These are phyloP conservation scores for Coregonus sp. DNA, from an alignment of 2,797 vertebrate species.

Conservation along the genomic window DNA sequence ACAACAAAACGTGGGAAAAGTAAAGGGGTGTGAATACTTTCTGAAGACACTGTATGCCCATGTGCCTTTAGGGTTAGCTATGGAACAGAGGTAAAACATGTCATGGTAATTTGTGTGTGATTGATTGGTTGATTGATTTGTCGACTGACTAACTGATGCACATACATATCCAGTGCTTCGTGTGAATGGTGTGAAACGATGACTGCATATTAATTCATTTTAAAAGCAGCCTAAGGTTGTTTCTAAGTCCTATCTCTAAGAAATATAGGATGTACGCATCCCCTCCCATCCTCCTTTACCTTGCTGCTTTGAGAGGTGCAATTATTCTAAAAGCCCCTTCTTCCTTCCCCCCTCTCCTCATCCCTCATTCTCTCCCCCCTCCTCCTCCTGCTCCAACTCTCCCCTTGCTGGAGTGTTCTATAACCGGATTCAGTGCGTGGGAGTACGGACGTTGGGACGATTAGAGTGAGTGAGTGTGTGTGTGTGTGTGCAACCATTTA, in stretches of 20 bases:
- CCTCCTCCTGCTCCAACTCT: no score
- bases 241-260: neutral
- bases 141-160: neutral
- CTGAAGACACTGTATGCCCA: no score
- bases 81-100: neutral
- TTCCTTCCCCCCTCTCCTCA: no score
- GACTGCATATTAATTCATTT: neutral
- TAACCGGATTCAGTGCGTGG: constrained; percentile 8
- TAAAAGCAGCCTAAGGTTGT: neutral
- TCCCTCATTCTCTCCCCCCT: no score
- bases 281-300: no score
- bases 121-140: neutral
- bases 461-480: constrained; percentile 15
- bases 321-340: no score
- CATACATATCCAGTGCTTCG: neutral
- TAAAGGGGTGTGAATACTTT: no score
- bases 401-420: no score
- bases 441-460: constrained; percentile 2
- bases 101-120: neutral
- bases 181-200: neutral
- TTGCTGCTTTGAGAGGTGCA: no score
- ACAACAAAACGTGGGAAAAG: no score
- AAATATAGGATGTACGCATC: neutral
- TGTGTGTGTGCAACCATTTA: neutral
- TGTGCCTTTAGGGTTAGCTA: no score